phyloP scores from a whole-genome alignment of 2,797 vertebrate species.

The Dendrocincla tyrannina region DNA sequence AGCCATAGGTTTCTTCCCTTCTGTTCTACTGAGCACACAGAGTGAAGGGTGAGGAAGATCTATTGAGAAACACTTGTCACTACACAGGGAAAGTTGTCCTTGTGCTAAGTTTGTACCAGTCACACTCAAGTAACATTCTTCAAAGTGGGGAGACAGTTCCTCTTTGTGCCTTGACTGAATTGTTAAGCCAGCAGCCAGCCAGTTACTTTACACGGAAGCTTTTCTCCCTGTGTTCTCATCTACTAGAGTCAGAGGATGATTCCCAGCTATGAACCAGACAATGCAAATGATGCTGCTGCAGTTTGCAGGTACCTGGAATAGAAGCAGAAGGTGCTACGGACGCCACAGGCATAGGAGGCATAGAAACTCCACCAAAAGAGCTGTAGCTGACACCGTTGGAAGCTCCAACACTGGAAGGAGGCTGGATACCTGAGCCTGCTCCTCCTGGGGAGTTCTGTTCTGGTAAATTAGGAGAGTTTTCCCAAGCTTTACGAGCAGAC shows the following conservation, averaged over 20 bases:
- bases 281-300: neutral
- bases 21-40: conserved; percentile 15
- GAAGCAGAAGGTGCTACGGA: conserved; percentile 97
- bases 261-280: neutral
- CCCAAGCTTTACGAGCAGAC: conserved; percentile 98
- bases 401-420: conserved; percentile 90
- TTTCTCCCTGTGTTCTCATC: neutral
- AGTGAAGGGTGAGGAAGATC: conserved; percentile 59
- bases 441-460: conserved; percentile 94
- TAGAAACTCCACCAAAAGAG: conserved; percentile 95
- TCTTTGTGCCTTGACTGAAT: neutral
- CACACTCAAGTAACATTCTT: neutral
- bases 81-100: neutral
- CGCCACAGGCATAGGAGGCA: conserved; percentile 97
- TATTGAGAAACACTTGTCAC: conserved; percentile 11
- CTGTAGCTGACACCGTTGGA: conserved; percentile 95
- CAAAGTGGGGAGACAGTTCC: neutral
- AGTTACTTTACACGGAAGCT: neutral
- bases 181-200: neutral
- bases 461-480: conserved; percentile 95
- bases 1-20: conserved; percentile 26
- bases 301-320: conserved; percentile 86
- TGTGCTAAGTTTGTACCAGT: neutral
- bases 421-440: conserved; percentile 83
- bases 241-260: neutral